Evolutionary conservation across 1,140 invertebrate species (phyloP), one percentile per base, ranked within the genome.

Genomic region (Lamellibrachia luymesi): DNA sequence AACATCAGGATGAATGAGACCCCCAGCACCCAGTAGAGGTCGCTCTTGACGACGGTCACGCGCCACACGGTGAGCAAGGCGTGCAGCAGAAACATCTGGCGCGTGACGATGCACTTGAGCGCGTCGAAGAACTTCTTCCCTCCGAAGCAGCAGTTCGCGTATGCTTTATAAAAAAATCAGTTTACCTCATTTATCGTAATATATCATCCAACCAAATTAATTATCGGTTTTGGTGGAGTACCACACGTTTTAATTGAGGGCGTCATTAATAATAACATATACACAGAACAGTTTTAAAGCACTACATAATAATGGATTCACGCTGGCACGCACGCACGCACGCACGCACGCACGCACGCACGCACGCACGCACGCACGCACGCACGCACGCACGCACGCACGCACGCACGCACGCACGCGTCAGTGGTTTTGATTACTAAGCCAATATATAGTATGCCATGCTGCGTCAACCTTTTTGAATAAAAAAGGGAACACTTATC

Each of bases 361-460:
- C 90, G 25, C 25, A 91, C 90, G 90, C 6, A 91, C 90, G 90
- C 90, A 91, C 90, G 90, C 90, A 91, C 90, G 90, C 90, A 91
- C 49, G 49, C 90, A 22, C 90, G 50, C 90, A 22, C 6, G 90
- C 90, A 91, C 90, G 90, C 90, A 91, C 90, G 90, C 90, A n/a
- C 90, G 90, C 90, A 91, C 90, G 90, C 90, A 91, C 90, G 90
- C 90, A 91, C 25, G 90, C 90, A 7, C 64, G 64, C 64, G 17
- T 22, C 1, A 38, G 38, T 38, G 38, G 38, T 38, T 38, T 38
- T 38, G 38, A 38, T 38, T 38, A 38, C 38, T 38, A 38, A 38
- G 38, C 38, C 38, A 38, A 38, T 38, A 1, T 38, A 38, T 38
- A 38, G 38, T 38, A 38, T 38, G 38, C 38, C 38, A 38, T 38